Conservation (phyloP, 2,113 vertebrate genomes). For the Burhinus oedicnemus region DNA sequence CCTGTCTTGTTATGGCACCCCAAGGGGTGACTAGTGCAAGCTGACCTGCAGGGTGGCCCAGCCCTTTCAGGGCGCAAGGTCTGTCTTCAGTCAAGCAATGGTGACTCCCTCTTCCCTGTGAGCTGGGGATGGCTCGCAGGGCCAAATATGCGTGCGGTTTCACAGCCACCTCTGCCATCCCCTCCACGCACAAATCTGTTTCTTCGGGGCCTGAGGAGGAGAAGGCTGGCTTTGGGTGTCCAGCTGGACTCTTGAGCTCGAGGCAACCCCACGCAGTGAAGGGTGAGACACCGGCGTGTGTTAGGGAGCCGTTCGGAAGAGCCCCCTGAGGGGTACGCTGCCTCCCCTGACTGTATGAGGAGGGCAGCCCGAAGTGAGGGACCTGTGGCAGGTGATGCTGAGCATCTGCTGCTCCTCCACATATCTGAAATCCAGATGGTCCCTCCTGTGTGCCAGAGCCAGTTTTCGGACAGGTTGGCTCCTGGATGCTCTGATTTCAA, state of each 20-base stretch:
- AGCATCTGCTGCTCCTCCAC: not conserved
- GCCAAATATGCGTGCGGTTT: rapidly evolving
- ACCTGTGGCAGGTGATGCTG: not conserved
- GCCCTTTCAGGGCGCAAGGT: no score
- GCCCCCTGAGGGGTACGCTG: not conserved
- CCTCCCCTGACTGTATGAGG: not conserved
- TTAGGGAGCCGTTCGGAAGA: not conserved
- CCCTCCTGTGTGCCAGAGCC: not conserved
- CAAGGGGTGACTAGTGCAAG: not conserved
- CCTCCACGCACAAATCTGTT: rapidly evolving
- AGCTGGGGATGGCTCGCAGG: not conserved
- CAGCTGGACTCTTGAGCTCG: not conserved
- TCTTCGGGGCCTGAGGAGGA: not conserved
- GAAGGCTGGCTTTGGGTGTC: not conserved
- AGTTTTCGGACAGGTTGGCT: not conserved
- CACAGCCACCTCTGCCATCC: not conserved
- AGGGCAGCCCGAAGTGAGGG: rapidly evolving
- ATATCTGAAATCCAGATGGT: not conserved
- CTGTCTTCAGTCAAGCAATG: rapidly evolving
- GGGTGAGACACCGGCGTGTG: rapidly evolving
- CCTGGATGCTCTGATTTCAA: not conserved
- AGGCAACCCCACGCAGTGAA: not conserved
- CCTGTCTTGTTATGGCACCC: not conserved
- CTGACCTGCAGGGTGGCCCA: not conserved
- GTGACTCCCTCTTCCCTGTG: not conserved